Evolutionary conservation across 92 coral and sea anemone species (phyloP).

Genomic region (Plumapathes pennacea): DNA sequence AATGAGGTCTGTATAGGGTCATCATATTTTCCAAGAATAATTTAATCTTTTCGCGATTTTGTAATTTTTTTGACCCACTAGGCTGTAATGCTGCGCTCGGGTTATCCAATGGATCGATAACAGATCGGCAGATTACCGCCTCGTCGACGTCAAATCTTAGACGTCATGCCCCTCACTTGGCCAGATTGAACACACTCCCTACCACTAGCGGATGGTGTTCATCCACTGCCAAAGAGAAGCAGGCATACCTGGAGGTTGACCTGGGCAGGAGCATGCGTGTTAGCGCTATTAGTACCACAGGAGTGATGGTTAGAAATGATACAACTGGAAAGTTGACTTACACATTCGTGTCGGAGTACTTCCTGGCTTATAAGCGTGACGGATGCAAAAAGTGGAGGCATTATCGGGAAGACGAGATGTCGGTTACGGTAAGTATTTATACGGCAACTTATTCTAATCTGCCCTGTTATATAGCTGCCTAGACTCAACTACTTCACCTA

Average conservation of each 20-base stretch:
- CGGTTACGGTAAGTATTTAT: slow-evolving; percentile 68
- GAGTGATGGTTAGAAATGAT: slow-evolving; percentile 58
- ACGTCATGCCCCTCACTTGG: slow-evolving; percentile 56
- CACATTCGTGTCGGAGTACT: slow-evolving; percentile 65
- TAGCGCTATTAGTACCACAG: slow-evolving; percentile 66
- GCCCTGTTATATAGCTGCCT: too few relatives aligned
- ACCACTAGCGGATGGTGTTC: slow-evolving; percentile 80
- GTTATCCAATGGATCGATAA: slow-evolving; percentile 57
- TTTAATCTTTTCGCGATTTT: too few relatives aligned
- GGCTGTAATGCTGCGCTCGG: slow-evolving; percentile 71
- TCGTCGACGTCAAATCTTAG: slow-evolving; percentile 55
- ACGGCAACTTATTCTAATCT: too few relatives aligned
- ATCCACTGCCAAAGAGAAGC: slow-evolving; percentile 29
- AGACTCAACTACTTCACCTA: too few relatives aligned
- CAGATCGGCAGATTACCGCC: slow-evolving; percentile 57
- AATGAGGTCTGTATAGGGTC: too few relatives aligned
- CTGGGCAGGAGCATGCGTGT: slow-evolving; percentile 73
- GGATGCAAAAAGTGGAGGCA: slow-evolving; percentile 67
- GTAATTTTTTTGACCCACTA: background rate
- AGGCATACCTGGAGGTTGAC: slow-evolving; percentile 75
- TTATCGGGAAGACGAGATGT: slow-evolving; percentile 72
- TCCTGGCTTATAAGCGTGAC: slow-evolving; percentile 65
- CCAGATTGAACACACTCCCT: slow-evolving; percentile 40
- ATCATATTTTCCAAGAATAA: too few relatives aligned
- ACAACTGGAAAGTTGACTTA: slow-evolving; percentile 42